Percentiles rank a stretch among this genome's conserved stretches.
Evolutionary conservation across 2,888 invertebrate genomes (phyloP).

Genomic region (Drosophila barbarae): DNA sequence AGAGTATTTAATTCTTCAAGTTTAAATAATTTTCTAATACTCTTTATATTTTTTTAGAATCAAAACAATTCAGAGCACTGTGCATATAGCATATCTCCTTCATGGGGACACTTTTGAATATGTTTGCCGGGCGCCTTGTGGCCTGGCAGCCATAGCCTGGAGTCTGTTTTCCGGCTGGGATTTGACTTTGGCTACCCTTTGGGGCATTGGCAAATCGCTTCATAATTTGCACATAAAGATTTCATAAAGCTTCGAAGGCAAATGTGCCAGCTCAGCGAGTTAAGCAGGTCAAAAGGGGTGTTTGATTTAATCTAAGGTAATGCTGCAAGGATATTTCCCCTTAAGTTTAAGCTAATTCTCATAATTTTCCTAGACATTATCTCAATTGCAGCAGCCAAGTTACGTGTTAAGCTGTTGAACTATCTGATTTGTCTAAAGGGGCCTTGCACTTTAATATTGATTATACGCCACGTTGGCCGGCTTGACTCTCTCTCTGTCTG

Average conservation of each 20-base stretch:
- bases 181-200: slow-evolving; percentile 29
- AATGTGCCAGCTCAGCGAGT: slow-evolving; percentile 16
- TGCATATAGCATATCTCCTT: slow-evolving; percentile 47
- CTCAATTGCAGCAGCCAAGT: slow-evolving; percentile 13
- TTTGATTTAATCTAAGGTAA: background rate
- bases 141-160: slow-evolving; percentile 7
- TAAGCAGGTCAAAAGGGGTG: background rate
- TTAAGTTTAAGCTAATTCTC: slow-evolving; percentile 27
- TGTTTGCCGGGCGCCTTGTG: slow-evolving; percentile 54
- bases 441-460: slow-evolving; percentile 21
- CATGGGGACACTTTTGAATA: slow-evolving; percentile 40
- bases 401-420: slow-evolving; percentile 10
- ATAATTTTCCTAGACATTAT: slow-evolving; percentile 42
- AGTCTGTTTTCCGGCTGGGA: slow-evolving; percentile 20
- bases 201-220: slow-evolving; percentile 39
- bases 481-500: slow-evolving; percentile 37
- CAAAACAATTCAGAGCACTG: slow-evolving; percentile 35
- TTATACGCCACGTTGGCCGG: slow-evolving; percentile 28
- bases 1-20: background rate
- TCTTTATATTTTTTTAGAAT: slow-evolving; percentile 8
- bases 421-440: too few species aligned
- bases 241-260: slow-evolving; percentile 10
- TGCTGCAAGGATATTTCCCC: slow-evolving; percentile 1
- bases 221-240: slow-evolving; percentile 41
- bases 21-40: background rate